A percentile compares a stretch with the other conserved stretches of the same genome.
These are phyloP conservation scores for Portevinia maculata DNA, from an alignment of 2,888 invertebrate species.

Conservation along the genomic window DNA sequence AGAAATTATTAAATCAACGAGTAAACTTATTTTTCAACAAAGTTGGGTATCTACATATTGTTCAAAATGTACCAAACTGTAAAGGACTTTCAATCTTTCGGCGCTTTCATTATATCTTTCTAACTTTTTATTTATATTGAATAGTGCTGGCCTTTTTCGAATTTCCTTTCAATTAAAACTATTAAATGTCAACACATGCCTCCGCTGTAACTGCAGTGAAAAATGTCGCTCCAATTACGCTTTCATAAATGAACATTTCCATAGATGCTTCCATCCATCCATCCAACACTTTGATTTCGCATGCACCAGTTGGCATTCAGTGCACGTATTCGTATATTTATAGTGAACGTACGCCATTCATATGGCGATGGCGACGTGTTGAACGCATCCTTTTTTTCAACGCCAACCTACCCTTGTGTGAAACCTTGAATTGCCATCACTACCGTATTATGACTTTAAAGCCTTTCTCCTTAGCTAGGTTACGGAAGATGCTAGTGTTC, in stretches of 20 bases:
- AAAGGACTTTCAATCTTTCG: no score
- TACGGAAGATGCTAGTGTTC: neutral
- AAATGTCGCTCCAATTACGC: conserved; percentile 62
- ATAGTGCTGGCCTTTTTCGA: neutral
- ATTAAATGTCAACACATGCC: conserved; percentile 52
- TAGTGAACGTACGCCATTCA: conserved; percentile 48
- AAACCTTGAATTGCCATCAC: conserved; percentile 13
- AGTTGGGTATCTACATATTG: no score
- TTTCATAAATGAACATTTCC: conserved; percentile 58
- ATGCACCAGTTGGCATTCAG: conserved; percentile 58
- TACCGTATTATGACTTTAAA: no score
- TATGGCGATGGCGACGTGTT: conserved; percentile 61
- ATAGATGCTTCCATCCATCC: conserved; percentile 45
- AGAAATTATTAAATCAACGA: no score
- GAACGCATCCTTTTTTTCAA: conserved; percentile 61
- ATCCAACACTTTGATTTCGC: conserved; percentile 47
- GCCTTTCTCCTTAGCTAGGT: neutral
- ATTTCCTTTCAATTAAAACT: conserved; percentile 51
- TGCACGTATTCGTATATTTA: conserved; percentile 50
- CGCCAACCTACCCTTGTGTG: neutral
- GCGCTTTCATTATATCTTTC: no score
- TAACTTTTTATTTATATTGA: neutral
- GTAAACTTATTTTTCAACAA: no score
- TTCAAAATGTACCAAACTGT: no score
- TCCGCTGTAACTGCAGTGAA: conserved; percentile 33